Conservation (phyloP, 2,797 vertebrate genomes). For the Arremon brunneinucha region DNA sequence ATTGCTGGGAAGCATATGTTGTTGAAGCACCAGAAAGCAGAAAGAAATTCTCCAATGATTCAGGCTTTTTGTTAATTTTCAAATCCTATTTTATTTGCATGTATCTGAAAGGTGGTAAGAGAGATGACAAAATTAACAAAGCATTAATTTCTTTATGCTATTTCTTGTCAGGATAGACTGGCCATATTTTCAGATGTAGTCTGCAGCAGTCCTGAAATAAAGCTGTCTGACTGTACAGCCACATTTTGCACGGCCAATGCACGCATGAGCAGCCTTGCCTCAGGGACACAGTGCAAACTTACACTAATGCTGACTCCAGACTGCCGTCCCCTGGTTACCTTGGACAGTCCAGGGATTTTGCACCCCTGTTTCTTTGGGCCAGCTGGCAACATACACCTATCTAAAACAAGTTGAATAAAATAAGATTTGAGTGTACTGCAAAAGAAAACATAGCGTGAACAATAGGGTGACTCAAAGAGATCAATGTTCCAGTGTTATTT, state of each 20-base stretch:
- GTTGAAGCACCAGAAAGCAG: neutral
- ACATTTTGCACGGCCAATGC: neutral
- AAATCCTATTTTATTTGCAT: neutral
- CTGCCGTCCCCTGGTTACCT: neutral
- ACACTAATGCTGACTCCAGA: neutral
- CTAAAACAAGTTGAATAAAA: neutral
- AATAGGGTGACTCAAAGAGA: neutral
- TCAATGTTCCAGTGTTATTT: neutral
- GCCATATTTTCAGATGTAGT: neutral
- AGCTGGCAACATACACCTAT: neutral
- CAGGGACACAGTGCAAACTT: neutral
- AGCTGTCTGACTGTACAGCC: neutral
- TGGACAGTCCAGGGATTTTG: neutral
- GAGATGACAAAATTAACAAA: accelerated
- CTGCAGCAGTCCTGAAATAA: neutral
- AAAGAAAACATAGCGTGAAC: neutral
- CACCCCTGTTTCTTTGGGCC: neutral
- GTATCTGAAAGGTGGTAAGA: neutral
- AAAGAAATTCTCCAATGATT: neutral
- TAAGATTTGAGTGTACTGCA: neutral
- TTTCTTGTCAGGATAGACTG: neutral
- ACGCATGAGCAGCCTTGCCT: neutral
- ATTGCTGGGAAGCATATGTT: neutral
- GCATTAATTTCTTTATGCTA: neutral
- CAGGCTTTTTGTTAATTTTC: neutral